A percentile compares a stretch with the other conserved stretches of the same genome.
Evolutionary conservation across 2,113 vertebrate genomes (phyloP).

Genomic region (Recurvirostra avosetta): DNA sequence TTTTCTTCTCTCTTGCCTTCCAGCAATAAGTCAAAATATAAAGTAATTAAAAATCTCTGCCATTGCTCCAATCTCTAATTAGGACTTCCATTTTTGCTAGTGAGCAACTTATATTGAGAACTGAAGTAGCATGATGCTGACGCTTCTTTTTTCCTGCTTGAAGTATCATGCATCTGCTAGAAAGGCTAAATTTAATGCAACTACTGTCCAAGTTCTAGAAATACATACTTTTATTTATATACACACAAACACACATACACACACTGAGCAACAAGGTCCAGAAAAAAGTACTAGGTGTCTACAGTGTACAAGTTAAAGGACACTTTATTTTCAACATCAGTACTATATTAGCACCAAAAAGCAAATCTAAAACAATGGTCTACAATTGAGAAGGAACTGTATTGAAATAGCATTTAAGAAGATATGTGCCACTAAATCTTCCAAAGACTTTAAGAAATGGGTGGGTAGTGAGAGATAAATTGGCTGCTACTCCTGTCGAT

Average conservation of each 20-base stretch:
- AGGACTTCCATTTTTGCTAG: background rate
- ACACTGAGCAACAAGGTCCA: background rate
- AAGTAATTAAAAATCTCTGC: background rate
- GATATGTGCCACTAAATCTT: background rate
- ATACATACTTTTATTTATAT: background rate
- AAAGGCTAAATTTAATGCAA: background rate
- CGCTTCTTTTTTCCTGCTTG: background rate
- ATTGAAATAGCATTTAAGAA: background rate
- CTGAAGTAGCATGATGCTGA: background rate
- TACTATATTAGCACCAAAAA: background rate
- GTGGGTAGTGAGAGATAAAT: constrained; percentile 12
- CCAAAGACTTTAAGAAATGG: background rate
- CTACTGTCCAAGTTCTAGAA: background rate
- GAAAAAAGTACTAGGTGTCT: background rate
- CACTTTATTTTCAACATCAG: background rate
- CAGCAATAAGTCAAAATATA: background rate
- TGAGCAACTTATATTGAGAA: background rate
- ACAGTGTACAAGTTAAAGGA: background rate
- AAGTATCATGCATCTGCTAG: background rate
- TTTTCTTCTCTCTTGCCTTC: background rate
- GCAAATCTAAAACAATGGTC: background rate
- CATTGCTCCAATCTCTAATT: background rate
- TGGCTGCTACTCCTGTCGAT: background rate
- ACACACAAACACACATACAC: background rate
- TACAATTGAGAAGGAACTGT: background rate